Conservation (phyloP, 2,888 invertebrate genomes). For the Noctua comes region DNA sequence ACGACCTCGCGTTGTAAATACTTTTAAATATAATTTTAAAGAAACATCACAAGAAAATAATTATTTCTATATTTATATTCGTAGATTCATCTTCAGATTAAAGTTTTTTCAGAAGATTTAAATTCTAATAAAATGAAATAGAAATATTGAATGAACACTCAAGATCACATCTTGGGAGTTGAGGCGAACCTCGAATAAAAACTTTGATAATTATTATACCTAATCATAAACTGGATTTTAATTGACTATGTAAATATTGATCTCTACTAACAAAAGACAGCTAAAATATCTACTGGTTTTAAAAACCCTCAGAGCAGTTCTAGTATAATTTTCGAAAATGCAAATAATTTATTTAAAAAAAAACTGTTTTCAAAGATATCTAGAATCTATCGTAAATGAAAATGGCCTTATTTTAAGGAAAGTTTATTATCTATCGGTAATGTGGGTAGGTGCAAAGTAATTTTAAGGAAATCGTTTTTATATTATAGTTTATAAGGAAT, state of each 20-base stretch:
- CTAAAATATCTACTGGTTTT: background rate
- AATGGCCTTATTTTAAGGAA: slow-evolving; percentile 4
- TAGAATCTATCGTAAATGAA: background rate
- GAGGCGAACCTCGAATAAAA: slow-evolving; percentile 32
- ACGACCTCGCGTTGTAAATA: slow-evolving; percentile 39
- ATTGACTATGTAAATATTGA: slow-evolving; percentile 12
- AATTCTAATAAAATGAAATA: background rate
- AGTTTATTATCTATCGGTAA: slow-evolving; percentile 37
- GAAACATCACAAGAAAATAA: slow-evolving; percentile 26
- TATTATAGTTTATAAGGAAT: slow-evolving; percentile 40
- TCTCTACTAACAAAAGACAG: slow-evolving; percentile 19
- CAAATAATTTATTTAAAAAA: background rate
- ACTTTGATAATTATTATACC: background rate
- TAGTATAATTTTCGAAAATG: background rate
- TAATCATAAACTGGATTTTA: background rate
- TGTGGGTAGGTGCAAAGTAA: slow-evolving; percentile 53
- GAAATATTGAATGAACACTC: slow-evolving; percentile 1
- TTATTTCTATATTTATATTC: background rate
- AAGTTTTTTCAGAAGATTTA: background rate
- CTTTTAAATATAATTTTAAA: slow-evolving; percentile 12
- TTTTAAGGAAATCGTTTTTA: slow-evolving; percentile 48
- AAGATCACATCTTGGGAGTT: background rate
- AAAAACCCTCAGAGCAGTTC: background rate
- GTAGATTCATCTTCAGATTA: slow-evolving; percentile 1
- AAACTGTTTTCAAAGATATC: background rate